Base-by-base conservation (phyloP, 2,888 invertebrate genomes). In the Andrena marginata region DNA sequence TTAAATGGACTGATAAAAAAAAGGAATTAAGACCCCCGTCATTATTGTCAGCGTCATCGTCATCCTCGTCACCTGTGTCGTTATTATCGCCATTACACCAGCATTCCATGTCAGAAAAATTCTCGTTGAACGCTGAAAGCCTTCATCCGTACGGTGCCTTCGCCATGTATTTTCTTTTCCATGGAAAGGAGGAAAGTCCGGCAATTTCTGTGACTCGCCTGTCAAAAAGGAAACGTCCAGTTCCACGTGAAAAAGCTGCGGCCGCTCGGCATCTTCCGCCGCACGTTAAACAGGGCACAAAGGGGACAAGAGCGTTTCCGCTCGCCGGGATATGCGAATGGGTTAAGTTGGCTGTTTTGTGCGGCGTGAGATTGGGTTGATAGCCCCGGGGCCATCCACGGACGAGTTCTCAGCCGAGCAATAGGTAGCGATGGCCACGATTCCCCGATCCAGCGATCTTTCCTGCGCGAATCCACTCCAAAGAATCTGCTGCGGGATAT, bases 281-380 rank as follows among this genome's bases (percentile, higher is more conserved):
- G 67, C 67, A 29, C 60, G 59, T 49, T 54, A 42, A 42, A 35
- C 67, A 62, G 65, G 64, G 82, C 80, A 87, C 85, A 86, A 88
- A 90, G 87, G 86, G 76, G 83, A 77, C 81, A 33, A 56, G 74
- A 70, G 60, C 54, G 81, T 80, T 80, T 82, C 81, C 81, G 81
- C 60, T 73, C 64, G 69, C 79, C 80, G 81, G 67, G 42, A 74
- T 82, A 80, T 51, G 81, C 81, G 81, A 82, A 71, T 62, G 74
- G 80, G 80, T 82, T 70, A 82, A 82, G 80, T 82, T 82, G 80
- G 84, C 85, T 82, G 87, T 85, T 86, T 84, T 90, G 89, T 89
- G 85, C 87, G 81, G 91, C 90, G 90, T 90, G 91, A 93, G 90
- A 92, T 92, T 91, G 92, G 93, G 92, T 93, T 92, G 93, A 92